These are phyloP conservation scores for Periophthalmodon schlosseri DNA, from an alignment of 2,113 vertebrate species.

Conservation along the genomic window DNA sequence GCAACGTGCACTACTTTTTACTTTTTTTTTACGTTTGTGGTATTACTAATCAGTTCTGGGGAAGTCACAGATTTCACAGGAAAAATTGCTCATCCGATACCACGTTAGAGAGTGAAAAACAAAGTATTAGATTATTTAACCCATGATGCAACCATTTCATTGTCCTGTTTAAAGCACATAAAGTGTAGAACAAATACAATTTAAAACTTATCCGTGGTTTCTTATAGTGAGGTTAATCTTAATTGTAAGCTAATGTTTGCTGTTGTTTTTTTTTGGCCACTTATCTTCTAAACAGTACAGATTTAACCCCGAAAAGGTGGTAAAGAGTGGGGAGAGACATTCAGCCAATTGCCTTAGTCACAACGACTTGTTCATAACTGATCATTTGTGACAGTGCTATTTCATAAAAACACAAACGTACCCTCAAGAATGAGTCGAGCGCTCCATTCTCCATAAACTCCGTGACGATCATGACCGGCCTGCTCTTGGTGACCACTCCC, in stretches of 20 bases:
- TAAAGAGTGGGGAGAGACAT: background rate
- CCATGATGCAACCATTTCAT: too few species aligned
- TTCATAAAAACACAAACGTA: slow-evolving; percentile 63
- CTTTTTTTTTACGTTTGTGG: too few species aligned
- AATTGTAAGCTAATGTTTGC: too few species aligned
- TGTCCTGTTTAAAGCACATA: background rate
- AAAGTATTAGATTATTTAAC: background rate
- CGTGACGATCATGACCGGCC: slow-evolving; percentile 97
- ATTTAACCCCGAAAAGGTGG: too few species aligned
- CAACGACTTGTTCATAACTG: background rate
- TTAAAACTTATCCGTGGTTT: background rate
- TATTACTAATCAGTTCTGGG: background rate
- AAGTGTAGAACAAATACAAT: background rate
- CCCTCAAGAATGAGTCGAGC: slow-evolving; percentile 94
- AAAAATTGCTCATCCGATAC: too few species aligned
- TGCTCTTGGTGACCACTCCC: slow-evolving; percentile 97
- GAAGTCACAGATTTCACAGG: too few species aligned
- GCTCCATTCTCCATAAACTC: slow-evolving; percentile 99
- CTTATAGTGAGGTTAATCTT: too few species aligned
- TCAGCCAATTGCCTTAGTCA: too few species aligned
- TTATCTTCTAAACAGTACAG: too few species aligned
- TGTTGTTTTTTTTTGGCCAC: too few species aligned
- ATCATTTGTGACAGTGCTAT: background rate
- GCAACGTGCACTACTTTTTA: slow-evolving; percentile 19
- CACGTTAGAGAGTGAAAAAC: background rate